Base-by-base conservation (phyloP, 1,140 invertebrate species). In the Solenopsis invicta region DNA sequence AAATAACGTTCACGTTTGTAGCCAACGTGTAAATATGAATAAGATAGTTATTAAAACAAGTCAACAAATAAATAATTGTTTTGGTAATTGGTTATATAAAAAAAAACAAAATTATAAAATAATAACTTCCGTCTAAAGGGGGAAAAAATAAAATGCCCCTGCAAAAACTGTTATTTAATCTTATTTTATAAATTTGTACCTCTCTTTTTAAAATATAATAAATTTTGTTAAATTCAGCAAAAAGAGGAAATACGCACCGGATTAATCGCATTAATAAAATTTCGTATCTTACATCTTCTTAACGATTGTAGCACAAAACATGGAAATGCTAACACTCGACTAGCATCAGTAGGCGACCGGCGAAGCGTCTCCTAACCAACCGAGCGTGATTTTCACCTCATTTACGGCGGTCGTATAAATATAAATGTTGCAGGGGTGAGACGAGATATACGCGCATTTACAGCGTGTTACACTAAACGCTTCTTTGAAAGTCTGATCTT, bases 351-450 rank as follows among this genome's bases (percentile, higher is more conserved):
- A 52, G 18, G 72, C 24, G 52, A 84, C 4, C 50, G 54, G 76
- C 54, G 67, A 52, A 72, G 69, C 78, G 72, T 87, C 71, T 84
- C 80, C 82, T 76, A 85, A 61, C 64, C 90, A 87, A 56, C 72
- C 85, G 54, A 92, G 90, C 69, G 91, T 92, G 88, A 92, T 92
- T 92, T 91, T 91, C 92, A 81, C 89, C 82, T 91, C 89, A 93
- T 91, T 90, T 93, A 92, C 78, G 72, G 59, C 54, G 52, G 50
- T 69, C 62, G 48, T 87, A 74, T 89, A 89, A 89, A 90, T 89
- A 89, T 89, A 88, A 90, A 89, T 56, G 62, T 59, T 52, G 29
- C 48, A 77, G 45, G 64, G 84, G 34, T n/a, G 80, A 61, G 41
- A 78, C 56, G 86, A 64, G 64, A 89, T 85, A 71, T 69, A 66